Percentiles rank a stretch among this genome's conserved stretches.
Conservation (phyloP, 2,113 vertebrate genomes). For the Malurus cyaneus region DNA sequence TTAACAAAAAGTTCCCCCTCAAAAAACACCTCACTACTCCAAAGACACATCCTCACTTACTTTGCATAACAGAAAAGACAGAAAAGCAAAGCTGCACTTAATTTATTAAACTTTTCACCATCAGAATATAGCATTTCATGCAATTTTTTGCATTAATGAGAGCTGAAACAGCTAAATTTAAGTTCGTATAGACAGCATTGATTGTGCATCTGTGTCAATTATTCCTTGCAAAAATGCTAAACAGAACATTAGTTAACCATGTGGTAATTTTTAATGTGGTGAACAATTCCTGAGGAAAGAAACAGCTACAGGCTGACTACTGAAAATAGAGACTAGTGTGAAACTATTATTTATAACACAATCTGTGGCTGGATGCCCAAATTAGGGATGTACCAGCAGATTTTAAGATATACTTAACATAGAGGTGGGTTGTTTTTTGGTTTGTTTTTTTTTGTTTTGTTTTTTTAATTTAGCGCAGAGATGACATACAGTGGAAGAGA, state of each 20-base stretch:
- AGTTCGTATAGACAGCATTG: slow-evolving; percentile 41
- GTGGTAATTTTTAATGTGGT: slow-evolving; percentile 47
- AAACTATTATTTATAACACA: slow-evolving; percentile 10
- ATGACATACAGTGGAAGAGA: background rate
- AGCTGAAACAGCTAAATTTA: slow-evolving; percentile 63
- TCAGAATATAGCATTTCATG: slow-evolving; percentile 52
- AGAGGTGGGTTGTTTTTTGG: background rate
- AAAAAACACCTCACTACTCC: background rate
- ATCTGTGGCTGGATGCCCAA: background rate
- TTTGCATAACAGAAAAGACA: slow-evolving; percentile 59
- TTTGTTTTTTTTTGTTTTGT: background rate
- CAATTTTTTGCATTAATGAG: slow-evolving; percentile 66
- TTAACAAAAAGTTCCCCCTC: background rate
- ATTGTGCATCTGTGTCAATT: slow-evolving; percentile 60
- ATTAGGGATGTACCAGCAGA: slow-evolving; percentile 13
- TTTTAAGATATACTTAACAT: slow-evolving; percentile 19
- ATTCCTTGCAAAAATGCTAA: slow-evolving; percentile 60
- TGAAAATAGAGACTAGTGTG: background rate
- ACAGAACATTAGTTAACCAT: slow-evolving; percentile 48
- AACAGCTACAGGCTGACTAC: background rate
- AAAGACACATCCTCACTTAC: slow-evolving; percentile 25
- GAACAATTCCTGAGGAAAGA: slow-evolving; percentile 28
- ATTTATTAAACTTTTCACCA: slow-evolving; percentile 54
- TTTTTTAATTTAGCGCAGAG: background rate
- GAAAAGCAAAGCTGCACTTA: slow-evolving; percentile 12